These are phyloP conservation scores for Drosophila parvula DNA, from an alignment of 1,140 invertebrate genomes.

Conservation along the genomic window DNA sequence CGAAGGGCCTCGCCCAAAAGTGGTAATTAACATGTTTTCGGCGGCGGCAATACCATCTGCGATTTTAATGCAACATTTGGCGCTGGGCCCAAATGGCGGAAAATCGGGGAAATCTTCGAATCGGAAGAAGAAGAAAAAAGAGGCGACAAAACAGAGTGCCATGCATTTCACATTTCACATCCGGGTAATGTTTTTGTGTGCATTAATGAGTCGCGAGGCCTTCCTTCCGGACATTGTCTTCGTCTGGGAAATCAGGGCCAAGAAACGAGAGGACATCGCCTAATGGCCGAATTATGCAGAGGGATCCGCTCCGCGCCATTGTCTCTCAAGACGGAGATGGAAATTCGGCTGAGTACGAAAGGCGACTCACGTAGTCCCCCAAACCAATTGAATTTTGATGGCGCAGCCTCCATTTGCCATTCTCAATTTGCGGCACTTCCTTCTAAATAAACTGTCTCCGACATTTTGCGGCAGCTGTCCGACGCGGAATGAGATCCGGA, in stretches of 20 bases:
- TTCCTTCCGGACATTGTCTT: constrained; percentile 58
- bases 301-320: constrained; percentile 34
- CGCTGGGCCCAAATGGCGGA: constrained; percentile 58
- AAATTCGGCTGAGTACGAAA: constrained; percentile 25
- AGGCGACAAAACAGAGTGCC: constrained; percentile 21
- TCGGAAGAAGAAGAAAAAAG: background rate
- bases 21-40: constrained; percentile 23
- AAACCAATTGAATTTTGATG: constrained; percentile 82
- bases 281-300: constrained; percentile 74
- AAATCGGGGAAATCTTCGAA: constrained; percentile 10
- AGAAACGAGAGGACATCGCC: constrained; percentile 40
- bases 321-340: constrained; percentile 40
- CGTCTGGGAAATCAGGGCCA: constrained; percentile 41
- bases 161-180: constrained; percentile 46
- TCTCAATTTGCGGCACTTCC: constrained; percentile 35
- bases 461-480: constrained; percentile 26
- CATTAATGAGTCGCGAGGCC: constrained; percentile 67
- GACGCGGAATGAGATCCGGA: constrained; percentile 3
- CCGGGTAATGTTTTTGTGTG: constrained; percentile 57
- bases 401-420: constrained; percentile 45
- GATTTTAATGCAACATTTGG: constrained; percentile 70
- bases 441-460: constrained; percentile 5
- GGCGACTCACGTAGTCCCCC: constrained; percentile 67
- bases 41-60: background rate
- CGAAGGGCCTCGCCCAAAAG: background rate